phyloP scores from a whole-genome alignment of 2,797 vertebrate genomes.

The Cyclopterus lumpus region DNA sequence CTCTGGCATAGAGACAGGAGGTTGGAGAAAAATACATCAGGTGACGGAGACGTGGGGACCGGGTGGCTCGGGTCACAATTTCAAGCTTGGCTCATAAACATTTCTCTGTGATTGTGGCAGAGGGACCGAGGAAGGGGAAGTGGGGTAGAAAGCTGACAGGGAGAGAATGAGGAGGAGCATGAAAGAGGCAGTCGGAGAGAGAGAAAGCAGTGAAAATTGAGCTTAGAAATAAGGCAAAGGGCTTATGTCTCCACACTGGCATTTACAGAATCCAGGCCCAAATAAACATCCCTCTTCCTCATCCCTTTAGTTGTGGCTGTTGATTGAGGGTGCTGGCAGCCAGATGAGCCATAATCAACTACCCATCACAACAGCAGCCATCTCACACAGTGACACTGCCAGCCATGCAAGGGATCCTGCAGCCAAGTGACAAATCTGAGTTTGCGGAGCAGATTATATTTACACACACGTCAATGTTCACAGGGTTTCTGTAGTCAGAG shows the following conservation, averaged over 20 bases:
- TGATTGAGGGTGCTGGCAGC: slow-evolving; percentile 76
- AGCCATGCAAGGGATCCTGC: slow-evolving; percentile 61
- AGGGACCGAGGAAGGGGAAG: slow-evolving; percentile 48
- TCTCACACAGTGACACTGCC: slow-evolving; percentile 71
- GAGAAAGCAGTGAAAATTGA: slow-evolving; percentile 54
- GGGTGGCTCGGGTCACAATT: slow-evolving; percentile 70
- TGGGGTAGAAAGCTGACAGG: slow-evolving; percentile 51
- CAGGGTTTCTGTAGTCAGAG: slow-evolving; percentile 57
- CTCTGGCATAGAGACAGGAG: slow-evolving; percentile 71
- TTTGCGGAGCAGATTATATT: slow-evolving; percentile 76
- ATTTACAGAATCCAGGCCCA: slow-evolving; percentile 68
- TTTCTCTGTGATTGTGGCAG: slow-evolving; percentile 63
- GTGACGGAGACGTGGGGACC: slow-evolving; percentile 68
- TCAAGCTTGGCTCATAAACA: slow-evolving; percentile 74
- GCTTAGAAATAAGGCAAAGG: slow-evolving; percentile 66
- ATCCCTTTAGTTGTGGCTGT: slow-evolving; percentile 72
- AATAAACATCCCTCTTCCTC: slow-evolving; percentile 65
- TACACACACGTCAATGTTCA: slow-evolving; percentile 63
- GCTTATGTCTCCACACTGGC: slow-evolving; percentile 64
- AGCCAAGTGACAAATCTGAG: slow-evolving; percentile 77
- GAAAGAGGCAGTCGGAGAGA: slow-evolving; percentile 26
- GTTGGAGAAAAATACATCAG: slow-evolving; percentile 68
- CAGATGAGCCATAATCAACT: slow-evolving; percentile 80
- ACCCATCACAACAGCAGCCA: slow-evolving; percentile 77
- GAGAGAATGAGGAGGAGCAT: slow-evolving; percentile 57